These are phyloP conservation scores for Periparus ater DNA, from an alignment of 2,797 vertebrate genomes.

Conservation along the genomic window DNA sequence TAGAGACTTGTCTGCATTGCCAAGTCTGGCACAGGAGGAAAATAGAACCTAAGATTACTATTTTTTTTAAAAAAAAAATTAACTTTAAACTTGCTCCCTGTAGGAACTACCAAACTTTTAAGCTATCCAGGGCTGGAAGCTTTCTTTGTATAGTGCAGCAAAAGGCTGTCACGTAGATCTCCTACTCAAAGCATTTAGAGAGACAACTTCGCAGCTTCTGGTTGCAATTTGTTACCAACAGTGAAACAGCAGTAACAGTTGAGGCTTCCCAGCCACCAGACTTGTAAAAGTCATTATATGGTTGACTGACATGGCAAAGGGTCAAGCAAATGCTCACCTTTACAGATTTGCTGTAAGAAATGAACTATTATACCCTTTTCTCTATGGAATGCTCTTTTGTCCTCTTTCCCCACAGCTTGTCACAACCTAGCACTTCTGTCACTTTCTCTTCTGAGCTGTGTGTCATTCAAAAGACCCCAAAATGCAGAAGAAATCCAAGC, in stretches of 20 bases:
- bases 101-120: background rate
- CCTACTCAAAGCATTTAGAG: background rate
- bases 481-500: background rate
- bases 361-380: background rate
- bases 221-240: background rate
- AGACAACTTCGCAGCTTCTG: background rate
- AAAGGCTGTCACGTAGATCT: background rate
- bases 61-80: background rate
- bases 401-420: background rate
- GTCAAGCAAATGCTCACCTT: slow-evolving; percentile 20
- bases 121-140: background rate
- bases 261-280: background rate
- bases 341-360: background rate
- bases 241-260: background rate
- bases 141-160: background rate
- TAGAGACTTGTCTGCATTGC: background rate
- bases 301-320: slow-evolving; percentile 6
- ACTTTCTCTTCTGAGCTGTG: background rate
- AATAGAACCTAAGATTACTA: background rate
- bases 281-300: background rate
- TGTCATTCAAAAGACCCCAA: background rate
- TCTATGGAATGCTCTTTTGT: background rate
- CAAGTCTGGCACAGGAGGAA: background rate
- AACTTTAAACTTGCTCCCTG: background rate
- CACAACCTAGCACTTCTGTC: background rate